Base-by-base conservation (phyloP, 2,113 vertebrate species). In the Xenotilapia longispinis region DNA sequence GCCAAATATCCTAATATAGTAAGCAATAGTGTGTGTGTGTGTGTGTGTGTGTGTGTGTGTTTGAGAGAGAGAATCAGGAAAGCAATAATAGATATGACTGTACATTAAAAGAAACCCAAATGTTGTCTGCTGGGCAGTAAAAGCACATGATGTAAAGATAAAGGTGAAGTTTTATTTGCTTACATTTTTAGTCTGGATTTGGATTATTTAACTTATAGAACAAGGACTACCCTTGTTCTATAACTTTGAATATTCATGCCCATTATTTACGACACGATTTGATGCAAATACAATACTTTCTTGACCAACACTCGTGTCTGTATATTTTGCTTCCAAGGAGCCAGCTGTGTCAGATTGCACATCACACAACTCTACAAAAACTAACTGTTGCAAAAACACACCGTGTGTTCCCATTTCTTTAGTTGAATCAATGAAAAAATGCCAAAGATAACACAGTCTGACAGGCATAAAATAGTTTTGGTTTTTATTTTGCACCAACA, bases 401-500 rank as follows among this genome's bases (percentile, higher is more conserved):
- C 26, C 3, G 13, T 28, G 26, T 58, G 55, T 58, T 58, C 54
- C 54, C 4, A 0, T 14, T 26, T 26, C 55, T 58, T 58, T 28
- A 28, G 55, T 28, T 58, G 55, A 58, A 28, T 58, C 55, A 28
- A 58, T 28, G 55, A 58, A 58, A 58, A 58, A 58, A 15, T 31
- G 5, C 26, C 55, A 58, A 58, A 0, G 13, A 58, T 58, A 58
- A 58, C 55, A 28, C 55, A 0, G 13, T 28, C 7, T 57, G 55
- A 57, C 55, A 57, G 55, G 23, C 55, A 57, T 57, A 57, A 57
- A 57, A 28, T 28, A 15, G 55, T 57, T 57, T 28, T 28, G 55
- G 0, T 0, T 1, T 57, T 28, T 5, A 26, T 57, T 28, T 57
- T 28, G 55, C 23, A 57, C 55, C 55, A 57, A 15, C 55, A 15